Conservation (phyloP, 2,797 vertebrate genomes). For the Cygnus olor region DNA sequence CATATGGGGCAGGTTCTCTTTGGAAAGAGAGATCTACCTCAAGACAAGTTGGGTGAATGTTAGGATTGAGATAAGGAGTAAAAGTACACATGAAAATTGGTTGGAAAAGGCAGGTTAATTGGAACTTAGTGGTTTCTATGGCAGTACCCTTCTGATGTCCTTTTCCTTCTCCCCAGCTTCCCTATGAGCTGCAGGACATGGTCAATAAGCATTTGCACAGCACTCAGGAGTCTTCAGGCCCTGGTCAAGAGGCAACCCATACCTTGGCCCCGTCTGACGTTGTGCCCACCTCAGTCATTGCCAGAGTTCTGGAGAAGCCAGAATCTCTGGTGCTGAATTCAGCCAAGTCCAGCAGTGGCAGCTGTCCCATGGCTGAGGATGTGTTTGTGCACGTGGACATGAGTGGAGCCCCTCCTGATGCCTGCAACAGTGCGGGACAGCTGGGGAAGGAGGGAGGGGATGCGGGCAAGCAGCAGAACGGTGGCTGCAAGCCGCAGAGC, state of each 20-base stretch:
- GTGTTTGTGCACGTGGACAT: conserved; percentile 98
- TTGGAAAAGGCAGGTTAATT: not conserved
- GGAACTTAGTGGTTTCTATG: not conserved
- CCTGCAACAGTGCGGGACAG: conserved; percentile 43
- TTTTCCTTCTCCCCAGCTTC: conserved; percentile 82
- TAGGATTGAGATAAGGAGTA: not conserved
- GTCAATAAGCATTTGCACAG: conserved; percentile 93
- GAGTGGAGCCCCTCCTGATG: conserved; percentile 81
- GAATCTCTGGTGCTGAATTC: conserved; percentile 95
- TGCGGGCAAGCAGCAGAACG: conserved; percentile 79
- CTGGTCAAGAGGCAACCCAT: conserved; percentile 82
- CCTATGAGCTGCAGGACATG: conserved; percentile 97
- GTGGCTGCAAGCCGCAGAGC: conserved; percentile 82
- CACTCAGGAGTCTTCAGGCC: conserved; percentile 78
- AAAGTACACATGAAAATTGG: not conserved
- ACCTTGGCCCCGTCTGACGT: conserved; percentile 88
- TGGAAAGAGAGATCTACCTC: not conserved
- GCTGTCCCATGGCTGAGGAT: conserved; percentile 89
- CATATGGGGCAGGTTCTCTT: not conserved
- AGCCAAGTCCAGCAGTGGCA: conserved; percentile 89
- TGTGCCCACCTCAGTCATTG: conserved; percentile 94
- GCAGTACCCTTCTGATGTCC: not conserved
- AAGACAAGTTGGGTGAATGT: not conserved
- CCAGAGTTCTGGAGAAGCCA: conserved; percentile 94
- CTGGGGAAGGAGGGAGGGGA: conserved; percentile 53